Percentiles rank a stretch among this genome's conserved stretches.
Evolutionary conservation across 1,140 invertebrate genomes (phyloP).

Genomic region (Ooceraea biroi): DNA sequence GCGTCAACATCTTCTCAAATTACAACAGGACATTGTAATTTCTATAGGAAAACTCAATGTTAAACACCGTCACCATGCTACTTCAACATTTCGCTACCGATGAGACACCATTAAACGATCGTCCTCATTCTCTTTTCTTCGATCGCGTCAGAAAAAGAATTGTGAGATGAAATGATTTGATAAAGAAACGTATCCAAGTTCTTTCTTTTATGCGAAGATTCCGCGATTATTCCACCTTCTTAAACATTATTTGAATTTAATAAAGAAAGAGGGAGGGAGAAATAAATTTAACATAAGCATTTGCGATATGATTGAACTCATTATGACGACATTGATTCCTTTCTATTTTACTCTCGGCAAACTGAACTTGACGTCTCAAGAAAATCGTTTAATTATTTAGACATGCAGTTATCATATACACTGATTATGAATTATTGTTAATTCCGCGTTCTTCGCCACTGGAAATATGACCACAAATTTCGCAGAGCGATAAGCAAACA

Average conservation of each 20-base stretch:
- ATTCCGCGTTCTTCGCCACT: constrained; percentile 44
- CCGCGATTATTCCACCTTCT: constrained; percentile 11
- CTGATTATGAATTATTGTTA: neutral
- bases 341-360: neutral
- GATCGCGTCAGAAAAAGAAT: neutral
- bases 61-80: constrained; percentile 10
- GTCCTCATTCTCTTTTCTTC: constrained; percentile 43
- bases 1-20: constrained; percentile 60
- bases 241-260: neutral
- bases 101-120: constrained; percentile 2
- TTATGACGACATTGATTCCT: neutral
- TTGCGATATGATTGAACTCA: constrained; percentile 5
- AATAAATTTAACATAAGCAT: neutral
- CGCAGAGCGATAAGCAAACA: neutral
- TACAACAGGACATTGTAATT: neutral
- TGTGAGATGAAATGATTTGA: constrained; percentile 6
- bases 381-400: neutral
- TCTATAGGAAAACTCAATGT: constrained; percentile 7
- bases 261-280: neutral
- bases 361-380: neutral
- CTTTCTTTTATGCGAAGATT: neutral
- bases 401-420: neutral
- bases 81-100: constrained; percentile 27
- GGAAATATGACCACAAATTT: constrained; percentile 30
- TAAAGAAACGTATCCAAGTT: neutral